Percentiles rank a stretch among this genome's conserved stretches.
phyloP scores from a whole-genome alignment of 2,797 vertebrate genomes.

The Molossus molossus region DNA sequence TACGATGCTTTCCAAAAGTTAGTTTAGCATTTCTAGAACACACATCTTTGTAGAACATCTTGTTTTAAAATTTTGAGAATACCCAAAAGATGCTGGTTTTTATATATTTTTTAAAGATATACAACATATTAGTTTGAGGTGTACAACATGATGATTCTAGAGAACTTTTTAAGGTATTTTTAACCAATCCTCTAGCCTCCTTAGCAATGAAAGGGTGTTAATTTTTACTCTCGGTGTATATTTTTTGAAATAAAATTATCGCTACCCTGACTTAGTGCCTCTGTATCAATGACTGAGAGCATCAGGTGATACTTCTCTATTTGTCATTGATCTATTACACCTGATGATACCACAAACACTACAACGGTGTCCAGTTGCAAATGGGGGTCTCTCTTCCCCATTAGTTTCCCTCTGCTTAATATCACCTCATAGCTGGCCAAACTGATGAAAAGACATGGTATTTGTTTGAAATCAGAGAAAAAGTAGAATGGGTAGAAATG shows the following conservation, averaged over 20 bases:
- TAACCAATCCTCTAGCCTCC: constrained; percentile 20
- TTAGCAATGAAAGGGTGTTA: background rate
- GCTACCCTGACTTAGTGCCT: background rate
- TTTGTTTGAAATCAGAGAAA: background rate
- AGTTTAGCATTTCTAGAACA: constrained; percentile 20
- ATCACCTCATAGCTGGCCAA: background rate
- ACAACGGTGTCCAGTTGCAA: background rate
- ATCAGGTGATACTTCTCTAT: background rate
- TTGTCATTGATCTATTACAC: background rate
- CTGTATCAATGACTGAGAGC: background rate
- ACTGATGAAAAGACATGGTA: background rate
- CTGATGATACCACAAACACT: background rate
- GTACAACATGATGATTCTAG: background rate
- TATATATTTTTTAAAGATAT: background rate
- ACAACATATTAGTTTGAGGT: background rate
- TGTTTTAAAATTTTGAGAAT: background rate
- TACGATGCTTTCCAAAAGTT: background rate
- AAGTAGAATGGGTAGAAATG: background rate
- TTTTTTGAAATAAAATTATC: background rate
- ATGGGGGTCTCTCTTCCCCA: background rate
- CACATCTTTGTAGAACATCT: background rate
- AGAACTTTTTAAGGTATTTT: background rate
- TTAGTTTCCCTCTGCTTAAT: background rate
- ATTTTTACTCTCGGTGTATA: background rate
- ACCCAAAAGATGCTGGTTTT: background rate